These are phyloP conservation scores for Alviniconcha strummeri DNA, from an alignment of 2,888 invertebrate species.

Conservation along the genomic window DNA sequence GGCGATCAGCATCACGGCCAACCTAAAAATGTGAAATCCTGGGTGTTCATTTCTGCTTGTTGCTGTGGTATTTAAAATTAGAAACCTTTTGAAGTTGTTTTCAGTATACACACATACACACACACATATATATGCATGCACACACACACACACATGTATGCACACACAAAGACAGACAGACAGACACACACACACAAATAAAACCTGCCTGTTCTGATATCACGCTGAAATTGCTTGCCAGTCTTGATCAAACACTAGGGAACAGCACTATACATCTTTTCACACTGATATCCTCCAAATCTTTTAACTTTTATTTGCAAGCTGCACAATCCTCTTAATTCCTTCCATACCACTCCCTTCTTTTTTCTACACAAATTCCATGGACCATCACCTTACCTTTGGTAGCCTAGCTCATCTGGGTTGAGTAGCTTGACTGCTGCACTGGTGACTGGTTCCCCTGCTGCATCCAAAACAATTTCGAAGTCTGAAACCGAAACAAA, in stretches of 20 bases:
- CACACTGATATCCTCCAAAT: too few species aligned
- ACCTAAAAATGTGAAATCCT: neutral
- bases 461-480: conserved; percentile 34
- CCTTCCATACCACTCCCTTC: too few species aligned
- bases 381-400: conserved; percentile 24
- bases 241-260: too few species aligned
- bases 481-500: conserved; percentile 34
- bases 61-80: neutral
- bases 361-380: too few species aligned
- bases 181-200: neutral
- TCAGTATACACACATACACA: too few species aligned
- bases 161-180: too few species aligned
- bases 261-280: too few species aligned
- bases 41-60: too few species aligned
- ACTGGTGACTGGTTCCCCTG: conserved; percentile 18
- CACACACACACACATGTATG: neutral
- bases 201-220: neutral
- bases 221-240: neutral
- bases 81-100: neutral
- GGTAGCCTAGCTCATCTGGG: conserved; percentile 23
- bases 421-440: neutral
- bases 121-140: neutral
- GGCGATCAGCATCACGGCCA: conserved; percentile 25
- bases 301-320: too few species aligned
- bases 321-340: too few species aligned